These are phyloP conservation scores for Microctonus aethiopoides DNA, from an alignment of 2,888 invertebrate species.

Conservation along the genomic window DNA sequence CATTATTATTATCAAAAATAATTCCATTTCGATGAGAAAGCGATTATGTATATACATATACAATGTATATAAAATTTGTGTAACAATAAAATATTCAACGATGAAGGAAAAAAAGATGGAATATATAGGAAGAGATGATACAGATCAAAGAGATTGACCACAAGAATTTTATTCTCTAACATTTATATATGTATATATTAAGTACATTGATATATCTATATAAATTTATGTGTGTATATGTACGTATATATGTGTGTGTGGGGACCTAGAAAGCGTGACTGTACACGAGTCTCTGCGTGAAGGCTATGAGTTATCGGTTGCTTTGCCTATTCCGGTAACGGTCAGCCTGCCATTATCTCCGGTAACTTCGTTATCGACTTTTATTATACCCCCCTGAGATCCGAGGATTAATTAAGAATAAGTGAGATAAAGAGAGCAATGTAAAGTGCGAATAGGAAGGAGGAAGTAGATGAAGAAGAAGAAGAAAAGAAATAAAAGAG, in stretches of 20 bases:
- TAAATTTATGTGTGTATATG: neutral
- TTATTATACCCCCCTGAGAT: conserved; percentile 37
- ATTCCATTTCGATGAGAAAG: neutral
- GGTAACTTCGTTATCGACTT: conserved; percentile 45
- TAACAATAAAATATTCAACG: neutral
- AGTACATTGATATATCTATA: no score
- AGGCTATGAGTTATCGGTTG: conserved; percentile 41
- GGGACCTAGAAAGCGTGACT: conserved; percentile 49
- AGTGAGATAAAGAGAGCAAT: conserved; percentile 34
- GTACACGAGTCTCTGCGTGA: conserved; percentile 26
- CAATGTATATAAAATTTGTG: no score
- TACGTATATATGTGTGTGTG: neutral
- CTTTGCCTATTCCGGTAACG: conserved; percentile 38
- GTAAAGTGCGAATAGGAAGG: conserved; percentile 27
- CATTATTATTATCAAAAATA: no score
- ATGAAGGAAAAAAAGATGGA: neutral
- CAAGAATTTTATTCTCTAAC: neutral
- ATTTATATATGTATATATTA: no score
- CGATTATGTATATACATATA: no score
- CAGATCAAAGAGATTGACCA: conserved; percentile 12
- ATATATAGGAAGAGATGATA: conserved; percentile 10
- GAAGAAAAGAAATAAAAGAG: neutral
- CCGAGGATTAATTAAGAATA: conserved; percentile 43
- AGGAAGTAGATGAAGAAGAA: neutral
- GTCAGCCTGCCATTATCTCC: conserved; percentile 42